Evolutionary conservation across 2,888 invertebrate genomes (phyloP).

Genomic region (Rotaria sp.): DNA sequence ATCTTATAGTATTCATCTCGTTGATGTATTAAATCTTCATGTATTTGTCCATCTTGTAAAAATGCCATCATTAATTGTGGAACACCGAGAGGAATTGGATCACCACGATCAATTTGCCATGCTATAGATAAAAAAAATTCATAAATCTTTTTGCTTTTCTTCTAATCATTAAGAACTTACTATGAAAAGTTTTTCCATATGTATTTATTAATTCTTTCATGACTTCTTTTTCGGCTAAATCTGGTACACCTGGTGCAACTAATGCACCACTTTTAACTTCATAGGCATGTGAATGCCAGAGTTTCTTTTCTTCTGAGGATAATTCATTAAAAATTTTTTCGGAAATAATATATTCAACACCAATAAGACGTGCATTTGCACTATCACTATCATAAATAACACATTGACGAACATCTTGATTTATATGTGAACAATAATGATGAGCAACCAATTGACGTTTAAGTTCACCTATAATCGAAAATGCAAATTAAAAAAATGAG

Average conservation of each 20-base stretch:
- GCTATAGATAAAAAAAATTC: neutral
- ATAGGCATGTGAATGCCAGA: neutral
- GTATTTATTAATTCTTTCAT: conserved; percentile 14
- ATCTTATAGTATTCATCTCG: conserved; percentile 10
- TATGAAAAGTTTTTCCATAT: conserved; percentile 21
- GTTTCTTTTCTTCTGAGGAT: conserved; percentile 9
- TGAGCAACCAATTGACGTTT: neutral
- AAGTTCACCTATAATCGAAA: neutral
- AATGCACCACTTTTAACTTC: neutral
- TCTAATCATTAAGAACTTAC: neutral
- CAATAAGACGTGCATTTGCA: neutral
- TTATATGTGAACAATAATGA: conserved; percentile 11
- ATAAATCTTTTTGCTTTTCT: neutral
- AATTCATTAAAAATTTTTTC: neutral
- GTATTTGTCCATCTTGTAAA: neutral
- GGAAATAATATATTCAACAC: neutral
- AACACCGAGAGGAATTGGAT: neutral
- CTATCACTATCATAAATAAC: neutral
- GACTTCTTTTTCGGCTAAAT: neutral
- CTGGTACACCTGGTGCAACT: neutral
- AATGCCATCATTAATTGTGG: conserved; percentile 25
- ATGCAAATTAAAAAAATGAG: neutral
- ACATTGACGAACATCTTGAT: conserved; percentile 21
- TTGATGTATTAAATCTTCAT: neutral
- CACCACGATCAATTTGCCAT: conserved; percentile 9